A percentile compares a stretch with the other conserved stretches of the same genome.
These are phyloP conservation scores for Lepidochitona cinerea DNA, from an alignment of 2,888 invertebrate genomes.

Conservation along the genomic window DNA sequence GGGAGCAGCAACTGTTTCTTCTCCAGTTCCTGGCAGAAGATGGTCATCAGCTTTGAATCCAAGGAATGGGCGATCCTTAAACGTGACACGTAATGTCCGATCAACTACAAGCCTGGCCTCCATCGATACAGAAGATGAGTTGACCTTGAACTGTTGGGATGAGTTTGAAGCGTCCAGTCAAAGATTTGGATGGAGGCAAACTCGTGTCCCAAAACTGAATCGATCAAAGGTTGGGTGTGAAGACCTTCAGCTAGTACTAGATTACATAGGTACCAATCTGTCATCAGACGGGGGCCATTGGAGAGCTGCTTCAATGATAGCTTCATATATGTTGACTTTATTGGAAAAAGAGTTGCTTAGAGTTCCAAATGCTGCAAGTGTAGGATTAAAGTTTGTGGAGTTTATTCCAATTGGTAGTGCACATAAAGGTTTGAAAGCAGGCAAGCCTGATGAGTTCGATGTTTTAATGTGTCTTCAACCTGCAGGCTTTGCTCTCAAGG, in stretches of 20 bases:
- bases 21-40: neutral
- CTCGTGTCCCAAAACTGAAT: neutral
- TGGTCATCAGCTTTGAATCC: neutral
- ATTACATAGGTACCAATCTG: conserved; percentile 42
- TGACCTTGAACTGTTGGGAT: neutral
- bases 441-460: conserved; percentile 46
- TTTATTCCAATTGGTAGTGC: conserved; percentile 48
- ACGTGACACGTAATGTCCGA: neutral
- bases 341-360: conserved; percentile 40
- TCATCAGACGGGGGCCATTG: conserved; percentile 38
- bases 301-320: conserved; percentile 40
- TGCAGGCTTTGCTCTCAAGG: conserved; percentile 21
- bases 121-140: neutral
- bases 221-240: neutral
- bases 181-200: neutral
- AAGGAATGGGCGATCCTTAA: neutral
- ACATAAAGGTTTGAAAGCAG: conserved; percentile 37
- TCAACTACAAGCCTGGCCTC: neutral
- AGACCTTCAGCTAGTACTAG: neutral
- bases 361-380: conserved; percentile 14
- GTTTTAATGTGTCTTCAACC: conserved; percentile 43
- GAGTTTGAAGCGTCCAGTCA: neutral
- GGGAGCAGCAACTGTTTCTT: neutral
- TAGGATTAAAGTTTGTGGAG: conserved; percentile 37
- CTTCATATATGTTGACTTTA: conserved; percentile 45